Evolutionary conservation across 2,888 invertebrate species (phyloP).

Genomic region (Apotomis turbidana): DNA sequence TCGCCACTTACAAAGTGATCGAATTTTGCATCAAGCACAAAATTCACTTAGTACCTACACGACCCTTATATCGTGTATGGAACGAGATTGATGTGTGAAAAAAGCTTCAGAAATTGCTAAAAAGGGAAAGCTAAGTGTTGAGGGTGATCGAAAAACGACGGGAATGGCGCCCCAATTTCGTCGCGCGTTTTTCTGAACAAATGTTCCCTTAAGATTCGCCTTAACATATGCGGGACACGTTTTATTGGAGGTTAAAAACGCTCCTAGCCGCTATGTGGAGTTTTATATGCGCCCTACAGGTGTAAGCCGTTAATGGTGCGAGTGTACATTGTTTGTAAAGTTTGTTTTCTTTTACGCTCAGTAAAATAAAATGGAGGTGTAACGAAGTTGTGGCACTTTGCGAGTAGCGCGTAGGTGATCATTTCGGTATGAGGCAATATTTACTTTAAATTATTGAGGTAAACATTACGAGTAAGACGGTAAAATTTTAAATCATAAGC

Average conservation of each 20-base stretch:
- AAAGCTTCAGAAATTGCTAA: slow-evolving; percentile 81
- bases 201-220: slow-evolving; percentile 77
- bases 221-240: slow-evolving; percentile 79
- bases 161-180: slow-evolving; percentile 70
- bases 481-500: background rate
- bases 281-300: slow-evolving; percentile 63
- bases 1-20: slow-evolving; percentile 43
- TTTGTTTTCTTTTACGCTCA: slow-evolving; percentile 25
- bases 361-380: slow-evolving; percentile 24
- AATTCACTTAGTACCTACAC: slow-evolving; percentile 47
- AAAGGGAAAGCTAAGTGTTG: slow-evolving; percentile 82
- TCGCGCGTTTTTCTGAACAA: slow-evolving; percentile 81
- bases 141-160: slow-evolving; percentile 77
- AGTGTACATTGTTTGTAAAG: slow-evolving; percentile 44
- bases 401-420: background rate
- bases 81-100: slow-evolving; percentile 80
- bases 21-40: slow-evolving; percentile 46
- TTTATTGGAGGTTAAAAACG: slow-evolving; percentile 75
- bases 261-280: slow-evolving; percentile 58
- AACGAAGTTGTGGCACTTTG: background rate
- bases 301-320: slow-evolving; percentile 60
- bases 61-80: slow-evolving; percentile 56
- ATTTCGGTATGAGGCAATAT: background rate
- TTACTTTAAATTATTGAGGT: background rate
- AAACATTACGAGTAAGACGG: background rate